phyloP scores from a whole-genome alignment of 2,888 invertebrate genomes.

The Pachydiplax longipennis region DNA sequence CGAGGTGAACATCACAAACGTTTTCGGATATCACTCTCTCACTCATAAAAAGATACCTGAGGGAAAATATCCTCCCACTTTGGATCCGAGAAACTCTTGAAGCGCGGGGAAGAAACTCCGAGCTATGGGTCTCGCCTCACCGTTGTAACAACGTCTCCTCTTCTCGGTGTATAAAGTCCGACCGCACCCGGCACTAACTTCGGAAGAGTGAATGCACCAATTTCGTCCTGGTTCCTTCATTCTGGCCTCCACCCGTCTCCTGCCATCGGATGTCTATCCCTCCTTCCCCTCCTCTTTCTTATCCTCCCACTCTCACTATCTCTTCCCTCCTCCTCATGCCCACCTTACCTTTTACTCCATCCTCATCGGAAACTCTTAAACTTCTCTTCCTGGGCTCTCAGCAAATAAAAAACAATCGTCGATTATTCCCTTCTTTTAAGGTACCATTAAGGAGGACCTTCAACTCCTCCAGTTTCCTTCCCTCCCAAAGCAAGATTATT shows the following conservation, averaged over 20 bases:
- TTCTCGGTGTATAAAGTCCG: not conserved
- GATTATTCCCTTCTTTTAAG: constrained; percentile 36
- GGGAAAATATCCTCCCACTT: not conserved
- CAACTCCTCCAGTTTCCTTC: not conserved
- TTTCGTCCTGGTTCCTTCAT: constrained; percentile 39
- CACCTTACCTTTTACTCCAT: not conserved
- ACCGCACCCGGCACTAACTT: constrained; percentile 20
- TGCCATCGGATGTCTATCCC: not conserved
- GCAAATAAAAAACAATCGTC: not conserved
- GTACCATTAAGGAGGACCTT: constrained; percentile 29
- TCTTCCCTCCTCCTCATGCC: not conserved
- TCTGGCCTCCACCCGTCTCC: constrained; percentile 7
- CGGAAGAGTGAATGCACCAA: constrained; percentile 36
- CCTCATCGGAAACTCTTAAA: not conserved
- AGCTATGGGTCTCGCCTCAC: not conserved
- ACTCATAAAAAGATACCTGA: not conserved
- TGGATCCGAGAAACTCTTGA: not conserved
- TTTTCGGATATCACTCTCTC: not conserved
- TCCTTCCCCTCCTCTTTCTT: not conserved
- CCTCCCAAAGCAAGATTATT: not conserved
- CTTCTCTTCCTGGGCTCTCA: not conserved
- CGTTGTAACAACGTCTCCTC: not conserved
- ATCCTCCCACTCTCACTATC: not conserved
- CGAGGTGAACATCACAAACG: not conserved
- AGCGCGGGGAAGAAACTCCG: not conserved